A percentile compares a stretch with the other conserved stretches of the same genome.
phyloP scores from a whole-genome alignment of 2,888 invertebrate species.

The Dicycla oo region DNA sequence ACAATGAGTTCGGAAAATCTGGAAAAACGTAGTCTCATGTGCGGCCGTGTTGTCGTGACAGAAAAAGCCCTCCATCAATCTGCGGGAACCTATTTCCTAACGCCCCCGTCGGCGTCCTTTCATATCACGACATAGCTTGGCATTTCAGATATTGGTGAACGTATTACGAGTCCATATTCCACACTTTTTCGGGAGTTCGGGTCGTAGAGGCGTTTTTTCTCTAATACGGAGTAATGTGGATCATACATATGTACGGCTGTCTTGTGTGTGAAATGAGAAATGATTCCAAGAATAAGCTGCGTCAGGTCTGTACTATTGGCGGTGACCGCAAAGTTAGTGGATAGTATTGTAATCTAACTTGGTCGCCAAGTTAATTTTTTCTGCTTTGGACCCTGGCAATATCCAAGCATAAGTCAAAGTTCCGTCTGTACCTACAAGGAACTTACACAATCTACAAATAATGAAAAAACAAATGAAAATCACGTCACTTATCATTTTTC shows the following conservation, averaged over 20 bases:
- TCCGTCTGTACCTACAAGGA: background rate
- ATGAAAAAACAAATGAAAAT: no score
- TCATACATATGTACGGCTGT: slow-evolving; percentile 13
- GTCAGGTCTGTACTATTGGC: background rate
- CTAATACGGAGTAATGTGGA: slow-evolving; percentile 46
- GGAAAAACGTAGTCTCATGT: slow-evolving; percentile 79
- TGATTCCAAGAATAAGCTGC: slow-evolving; percentile 28
- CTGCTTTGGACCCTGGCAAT: background rate
- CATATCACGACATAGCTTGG: slow-evolving; percentile 76
- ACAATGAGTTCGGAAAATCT: slow-evolving; percentile 77
- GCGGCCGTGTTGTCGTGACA: slow-evolving; percentile 82
- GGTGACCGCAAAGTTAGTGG: background rate
- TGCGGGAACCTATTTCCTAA: slow-evolving; percentile 81
- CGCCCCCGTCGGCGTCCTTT: slow-evolving; percentile 77
- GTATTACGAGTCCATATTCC: slow-evolving; percentile 74
- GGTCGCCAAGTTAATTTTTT: background rate
- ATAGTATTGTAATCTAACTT: background rate
- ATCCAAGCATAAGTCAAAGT: background rate
- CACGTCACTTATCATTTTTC: no score
- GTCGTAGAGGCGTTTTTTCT: slow-evolving; percentile 45
- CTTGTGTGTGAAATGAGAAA: slow-evolving; percentile 39
- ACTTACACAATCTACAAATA: no score
- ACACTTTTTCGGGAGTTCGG: slow-evolving; percentile 65
- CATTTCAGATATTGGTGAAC: slow-evolving; percentile 79
- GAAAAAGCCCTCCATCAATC: slow-evolving; percentile 85